These are phyloP conservation scores for Bombus sibiricus DNA, from an alignment of 1,140 invertebrate genomes.

Conservation along the genomic window DNA sequence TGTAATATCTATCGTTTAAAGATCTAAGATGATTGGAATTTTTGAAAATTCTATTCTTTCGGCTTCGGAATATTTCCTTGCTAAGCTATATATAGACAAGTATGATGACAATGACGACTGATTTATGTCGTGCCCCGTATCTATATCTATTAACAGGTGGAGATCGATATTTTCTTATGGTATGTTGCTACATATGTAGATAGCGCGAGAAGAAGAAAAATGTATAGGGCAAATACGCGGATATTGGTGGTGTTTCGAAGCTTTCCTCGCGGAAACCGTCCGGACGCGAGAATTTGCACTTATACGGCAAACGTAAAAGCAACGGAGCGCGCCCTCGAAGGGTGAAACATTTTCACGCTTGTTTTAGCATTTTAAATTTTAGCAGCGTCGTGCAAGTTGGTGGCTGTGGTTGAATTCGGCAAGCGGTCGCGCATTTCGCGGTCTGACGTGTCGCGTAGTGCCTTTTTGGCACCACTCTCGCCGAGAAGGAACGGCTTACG, in stretches of 20 bases:
- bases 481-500: constrained; percentile 21
- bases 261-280: not conserved
- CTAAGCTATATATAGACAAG: too few species aligned
- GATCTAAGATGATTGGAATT: too few species aligned
- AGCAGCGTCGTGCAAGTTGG: not conserved
- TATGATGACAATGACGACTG: too few species aligned
- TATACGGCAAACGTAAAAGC: constrained; percentile 10
- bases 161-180: not conserved
- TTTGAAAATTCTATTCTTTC: too few species aligned
- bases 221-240: not conserved
- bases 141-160: not conserved
- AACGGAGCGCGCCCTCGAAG: not conserved
- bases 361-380: constrained; percentile 2
- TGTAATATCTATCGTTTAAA: too few species aligned
- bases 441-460: constrained; percentile 44
- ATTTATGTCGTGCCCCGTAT: not conserved
- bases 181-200: too few species aligned
- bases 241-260: not conserved
- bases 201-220: not conserved
- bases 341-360: constrained; percentile 13
- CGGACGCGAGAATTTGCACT: constrained; percentile 12
- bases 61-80: too few species aligned
- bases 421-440: constrained; percentile 34
- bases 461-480: constrained; percentile 29
- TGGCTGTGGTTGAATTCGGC: constrained; percentile 46